Evolutionary conservation across 2,113 vertebrate genomes (phyloP).

Genomic region (Nesoenas mayeri): DNA sequence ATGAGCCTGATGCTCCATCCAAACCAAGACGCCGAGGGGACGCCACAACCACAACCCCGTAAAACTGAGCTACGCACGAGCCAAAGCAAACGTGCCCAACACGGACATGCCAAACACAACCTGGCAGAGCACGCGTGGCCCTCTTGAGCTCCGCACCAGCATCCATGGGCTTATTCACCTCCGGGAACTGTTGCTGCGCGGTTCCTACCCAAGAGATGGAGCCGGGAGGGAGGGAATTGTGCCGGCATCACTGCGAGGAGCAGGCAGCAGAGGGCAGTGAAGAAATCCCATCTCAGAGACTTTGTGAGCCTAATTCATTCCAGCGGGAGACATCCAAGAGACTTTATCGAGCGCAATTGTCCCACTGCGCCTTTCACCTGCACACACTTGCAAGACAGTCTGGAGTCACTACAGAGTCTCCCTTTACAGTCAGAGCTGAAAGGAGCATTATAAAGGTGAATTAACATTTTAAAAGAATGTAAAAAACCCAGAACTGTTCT

Average conservation of each 20-base stretch:
- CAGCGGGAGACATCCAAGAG: slow-evolving; percentile 44
- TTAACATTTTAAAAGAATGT: slow-evolving; percentile 82
- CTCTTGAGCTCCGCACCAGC: not conserved
- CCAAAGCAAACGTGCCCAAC: not conserved
- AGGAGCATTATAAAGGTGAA: slow-evolving; percentile 78
- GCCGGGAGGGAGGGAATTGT: not conserved
- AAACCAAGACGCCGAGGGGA: not conserved
- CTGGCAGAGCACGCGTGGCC: fast-evolving
- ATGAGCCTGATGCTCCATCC: fast-evolving
- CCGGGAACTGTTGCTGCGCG: fast-evolving
- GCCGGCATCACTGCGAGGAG: not conserved
- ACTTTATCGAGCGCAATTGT: slow-evolving; percentile 59
- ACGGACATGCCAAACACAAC: fast-evolving
- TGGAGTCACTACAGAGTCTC: slow-evolving; percentile 55
- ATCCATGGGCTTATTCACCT: fast-evolving
- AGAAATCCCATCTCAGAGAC: slow-evolving; percentile 3
- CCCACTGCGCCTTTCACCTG: slow-evolving; percentile 55
- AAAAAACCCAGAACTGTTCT: slow-evolving; percentile 78
- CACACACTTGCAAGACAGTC: slow-evolving; percentile 4
- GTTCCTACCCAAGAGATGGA: not conserved
- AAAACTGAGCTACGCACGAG: fast-evolving
- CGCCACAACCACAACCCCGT: fast-evolving
- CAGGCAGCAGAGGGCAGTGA: slow-evolving; percentile 33
- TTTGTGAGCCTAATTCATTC: not conserved
- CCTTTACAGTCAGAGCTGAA: slow-evolving; percentile 74